Conservation (phyloP, 2,888 invertebrate species). For the Machimus rusticus region DNA sequence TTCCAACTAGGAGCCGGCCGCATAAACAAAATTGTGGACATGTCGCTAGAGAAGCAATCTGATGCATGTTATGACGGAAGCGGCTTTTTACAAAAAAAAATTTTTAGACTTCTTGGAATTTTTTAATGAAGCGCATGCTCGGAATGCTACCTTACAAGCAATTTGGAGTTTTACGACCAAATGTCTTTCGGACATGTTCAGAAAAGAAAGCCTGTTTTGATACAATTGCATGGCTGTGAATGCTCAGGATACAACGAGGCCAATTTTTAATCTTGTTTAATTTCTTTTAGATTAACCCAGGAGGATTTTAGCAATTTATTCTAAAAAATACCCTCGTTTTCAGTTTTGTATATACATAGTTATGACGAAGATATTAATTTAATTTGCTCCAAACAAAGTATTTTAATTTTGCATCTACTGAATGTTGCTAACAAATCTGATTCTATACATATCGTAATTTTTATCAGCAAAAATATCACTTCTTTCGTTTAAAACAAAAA, state of each 20-base stretch:
- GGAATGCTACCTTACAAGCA: background rate
- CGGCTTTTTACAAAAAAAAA: background rate
- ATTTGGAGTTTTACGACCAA: background rate
- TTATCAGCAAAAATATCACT: too few species aligned
- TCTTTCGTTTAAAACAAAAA: too few species aligned
- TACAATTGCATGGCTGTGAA: background rate
- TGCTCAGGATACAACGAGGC: background rate
- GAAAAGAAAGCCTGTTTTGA: background rate
- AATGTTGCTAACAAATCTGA: too few species aligned
- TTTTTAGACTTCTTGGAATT: background rate
- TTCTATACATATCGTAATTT: too few species aligned
- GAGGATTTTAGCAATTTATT: background rate
- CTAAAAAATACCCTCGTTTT: background rate
- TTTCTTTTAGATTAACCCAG: background rate
- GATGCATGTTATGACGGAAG: background rate
- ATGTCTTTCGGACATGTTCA: background rate
- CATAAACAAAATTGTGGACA: background rate
- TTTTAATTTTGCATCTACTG: too few species aligned
- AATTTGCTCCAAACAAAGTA: too few species aligned
- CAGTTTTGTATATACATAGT: background rate
- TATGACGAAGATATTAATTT: background rate
- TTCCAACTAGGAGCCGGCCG: background rate
- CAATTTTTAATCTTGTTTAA: background rate
- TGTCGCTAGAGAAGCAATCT: background rate
- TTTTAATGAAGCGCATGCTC: background rate